Percentiles rank a stretch among this genome's conserved stretches.
These are phyloP conservation scores for Scylla paramamosain DNA, from an alignment of 1,140 invertebrate species.

Conservation along the genomic window DNA sequence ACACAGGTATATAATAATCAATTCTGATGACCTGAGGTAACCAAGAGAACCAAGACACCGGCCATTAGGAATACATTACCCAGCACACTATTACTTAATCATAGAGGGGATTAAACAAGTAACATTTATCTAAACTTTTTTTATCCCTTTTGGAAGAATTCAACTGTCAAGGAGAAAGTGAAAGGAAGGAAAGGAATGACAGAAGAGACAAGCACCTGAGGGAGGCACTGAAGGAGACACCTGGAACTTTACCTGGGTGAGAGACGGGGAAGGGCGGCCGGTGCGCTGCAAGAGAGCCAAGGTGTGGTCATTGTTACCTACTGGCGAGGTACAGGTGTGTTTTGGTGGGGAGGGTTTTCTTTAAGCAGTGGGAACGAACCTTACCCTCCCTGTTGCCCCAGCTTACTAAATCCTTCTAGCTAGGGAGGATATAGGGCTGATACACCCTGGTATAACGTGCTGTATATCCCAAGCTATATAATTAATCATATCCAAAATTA, in stretches of 20 bases:
- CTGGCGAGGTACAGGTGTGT: slow-evolving; percentile 29
- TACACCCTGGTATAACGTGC: background rate
- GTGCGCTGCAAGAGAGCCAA: slow-evolving; percentile 73
- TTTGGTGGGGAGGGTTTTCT: background rate
- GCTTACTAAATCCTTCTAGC: background rate
- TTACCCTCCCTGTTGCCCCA: background rate
- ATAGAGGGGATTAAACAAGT: background rate
- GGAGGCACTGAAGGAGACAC: background rate
- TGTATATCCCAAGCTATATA: background rate
- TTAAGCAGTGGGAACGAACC: background rate
- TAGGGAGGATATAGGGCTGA: background rate
- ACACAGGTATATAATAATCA: too few species aligned
- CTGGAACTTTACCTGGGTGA: slow-evolving; percentile 69
- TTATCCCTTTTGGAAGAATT: background rate
- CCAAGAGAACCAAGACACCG: too few species aligned
- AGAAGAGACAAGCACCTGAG: slow-evolving; percentile 7
- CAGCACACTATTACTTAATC: background rate
- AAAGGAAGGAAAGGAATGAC: background rate
- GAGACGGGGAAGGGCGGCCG: slow-evolving; percentile 74
- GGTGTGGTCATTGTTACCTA: slow-evolving; percentile 57
- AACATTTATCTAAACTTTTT: background rate
- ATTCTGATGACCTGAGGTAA: too few species aligned
- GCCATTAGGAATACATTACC: background rate
- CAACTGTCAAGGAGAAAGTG: background rate
- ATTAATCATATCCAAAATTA: background rate